Percentiles rank a stretch among this genome's conserved stretches.
Conservation (phyloP, 2,888 invertebrate species). For the Hydroisotoma schaefferi region DNA sequence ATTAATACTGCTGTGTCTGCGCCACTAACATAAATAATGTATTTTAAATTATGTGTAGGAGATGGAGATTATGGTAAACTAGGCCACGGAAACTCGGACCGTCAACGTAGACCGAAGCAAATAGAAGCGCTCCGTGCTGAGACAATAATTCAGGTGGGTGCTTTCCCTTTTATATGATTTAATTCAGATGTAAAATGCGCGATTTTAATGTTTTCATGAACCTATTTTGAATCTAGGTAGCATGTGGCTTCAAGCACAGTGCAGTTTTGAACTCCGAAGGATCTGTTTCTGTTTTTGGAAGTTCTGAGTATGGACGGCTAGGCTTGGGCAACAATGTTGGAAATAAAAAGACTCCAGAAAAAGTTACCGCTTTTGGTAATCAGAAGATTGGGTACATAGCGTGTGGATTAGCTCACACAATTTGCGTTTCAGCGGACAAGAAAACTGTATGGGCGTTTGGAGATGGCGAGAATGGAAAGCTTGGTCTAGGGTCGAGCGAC, state of each 20-base stretch:
- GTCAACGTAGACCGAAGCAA: constrained; percentile 61
- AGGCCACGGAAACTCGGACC: constrained; percentile 64
- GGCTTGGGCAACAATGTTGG: constrained; percentile 60
- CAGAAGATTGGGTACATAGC: constrained; percentile 56
- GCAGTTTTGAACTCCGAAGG: constrained; percentile 64
- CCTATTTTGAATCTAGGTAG: constrained; percentile 52
- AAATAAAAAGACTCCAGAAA: constrained; percentile 62
- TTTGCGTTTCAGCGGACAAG: constrained; percentile 61
- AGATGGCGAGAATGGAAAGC: constrained; percentile 64
- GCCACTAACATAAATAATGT: neutral
- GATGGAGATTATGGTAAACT: constrained; percentile 64
- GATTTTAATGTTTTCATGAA: neutral
- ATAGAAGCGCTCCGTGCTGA: constrained; percentile 63
- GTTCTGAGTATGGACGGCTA: constrained; percentile 63
- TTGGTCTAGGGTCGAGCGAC: constrained; percentile 51
- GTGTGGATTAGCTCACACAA: constrained; percentile 64
- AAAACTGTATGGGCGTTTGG: constrained; percentile 63
- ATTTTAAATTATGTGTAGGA: constrained; percentile 2
- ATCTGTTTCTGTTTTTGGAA: constrained; percentile 64
- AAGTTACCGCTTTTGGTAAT: constrained; percentile 57
- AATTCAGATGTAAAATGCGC: too few relatives aligned
- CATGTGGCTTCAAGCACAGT: constrained; percentile 64
- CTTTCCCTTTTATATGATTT: too few relatives aligned
- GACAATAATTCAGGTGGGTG: constrained; percentile 58
- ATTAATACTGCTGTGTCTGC: too few relatives aligned